Evolutionary conservation across 2,113 vertebrate species (phyloP).

Genomic region (Carassius auratus): DNA sequence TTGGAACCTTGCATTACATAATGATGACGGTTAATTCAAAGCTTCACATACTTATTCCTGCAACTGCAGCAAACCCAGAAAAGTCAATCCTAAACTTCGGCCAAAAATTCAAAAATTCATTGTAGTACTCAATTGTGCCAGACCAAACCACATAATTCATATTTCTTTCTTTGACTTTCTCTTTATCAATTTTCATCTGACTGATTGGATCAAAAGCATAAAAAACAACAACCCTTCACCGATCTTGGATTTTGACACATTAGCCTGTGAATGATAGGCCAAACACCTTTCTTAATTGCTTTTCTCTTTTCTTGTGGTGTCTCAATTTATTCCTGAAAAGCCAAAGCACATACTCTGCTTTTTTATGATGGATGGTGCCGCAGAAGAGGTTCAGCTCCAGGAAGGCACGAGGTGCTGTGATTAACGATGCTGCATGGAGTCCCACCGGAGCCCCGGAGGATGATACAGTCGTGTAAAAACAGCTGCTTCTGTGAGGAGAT

Average conservation of each 20-base stretch:
- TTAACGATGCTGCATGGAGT: constrained; percentile 78
- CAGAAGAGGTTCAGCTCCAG: constrained; percentile 71
- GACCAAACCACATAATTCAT: not conserved
- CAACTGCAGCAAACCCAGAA: not conserved
- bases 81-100: not conserved
- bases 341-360: constrained; percentile 66
- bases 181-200: not conserved
- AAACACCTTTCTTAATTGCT: constrained; percentile 70
- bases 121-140: not conserved
- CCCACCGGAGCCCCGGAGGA: constrained; percentile 77
- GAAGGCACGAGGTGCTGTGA: constrained; percentile 76
- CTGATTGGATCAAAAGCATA: not conserved
- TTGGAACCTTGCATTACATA: not conserved
- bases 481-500: constrained; percentile 62
- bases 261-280: constrained; percentile 75
- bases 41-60: not conserved
- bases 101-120: not conserved
- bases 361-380: constrained; percentile 84
- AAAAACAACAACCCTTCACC: constrained; percentile 23
- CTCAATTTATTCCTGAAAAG: constrained; percentile 71
- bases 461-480: constrained; percentile 74
- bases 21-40: not conserved
- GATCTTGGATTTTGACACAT: constrained; percentile 51
- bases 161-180: not conserved
- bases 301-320: constrained; percentile 66